phyloP scores from a whole-genome alignment of 2,888 invertebrate species.

The Phalera bucephala region DNA sequence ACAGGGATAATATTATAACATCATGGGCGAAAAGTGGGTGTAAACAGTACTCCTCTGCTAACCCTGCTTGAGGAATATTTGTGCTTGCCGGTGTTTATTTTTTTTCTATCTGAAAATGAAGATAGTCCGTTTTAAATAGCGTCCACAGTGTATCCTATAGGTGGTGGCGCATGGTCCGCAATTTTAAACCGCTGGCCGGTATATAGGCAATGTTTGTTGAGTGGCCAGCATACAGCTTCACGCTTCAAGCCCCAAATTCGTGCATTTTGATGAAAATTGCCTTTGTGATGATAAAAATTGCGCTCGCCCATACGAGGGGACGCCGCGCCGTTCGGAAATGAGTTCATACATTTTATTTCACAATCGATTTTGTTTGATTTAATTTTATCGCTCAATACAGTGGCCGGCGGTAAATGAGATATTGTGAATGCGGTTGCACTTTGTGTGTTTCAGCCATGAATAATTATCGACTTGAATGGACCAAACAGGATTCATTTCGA shows the following conservation, averaged over 20 bases:
- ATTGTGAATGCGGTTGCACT: constrained; percentile 26
- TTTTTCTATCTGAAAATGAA: constrained; percentile 1
- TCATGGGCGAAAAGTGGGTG: too few species aligned
- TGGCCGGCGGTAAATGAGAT: constrained; percentile 36
- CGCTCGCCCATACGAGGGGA: constrained; percentile 51
- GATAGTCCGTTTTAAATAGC: background rate
- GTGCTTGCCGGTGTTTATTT: too few species aligned
- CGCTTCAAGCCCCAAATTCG: constrained; percentile 54
- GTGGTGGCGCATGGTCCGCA: background rate
- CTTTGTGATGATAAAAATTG: constrained; percentile 70
- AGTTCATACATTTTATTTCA: constrained; percentile 64
- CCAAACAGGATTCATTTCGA: constrained; percentile 8
- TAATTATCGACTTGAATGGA: constrained; percentile 21
- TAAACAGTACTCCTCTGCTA: too few species aligned
- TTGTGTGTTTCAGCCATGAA: constrained; percentile 12
- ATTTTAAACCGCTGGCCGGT: constrained; percentile 14
- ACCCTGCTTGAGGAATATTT: too few species aligned
- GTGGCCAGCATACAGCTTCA: constrained; percentile 35
- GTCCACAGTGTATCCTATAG: background rate
- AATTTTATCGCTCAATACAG: constrained; percentile 58
- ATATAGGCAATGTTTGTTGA: constrained; percentile 27
- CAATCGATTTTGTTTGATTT: constrained; percentile 67
- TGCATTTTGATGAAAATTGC: constrained; percentile 70
- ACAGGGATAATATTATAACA: too few species aligned
- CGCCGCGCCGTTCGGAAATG: constrained; percentile 57